phyloP scores from a whole-genome alignment of 2,797 vertebrate genomes.

The Poeciliopsis turneri region DNA sequence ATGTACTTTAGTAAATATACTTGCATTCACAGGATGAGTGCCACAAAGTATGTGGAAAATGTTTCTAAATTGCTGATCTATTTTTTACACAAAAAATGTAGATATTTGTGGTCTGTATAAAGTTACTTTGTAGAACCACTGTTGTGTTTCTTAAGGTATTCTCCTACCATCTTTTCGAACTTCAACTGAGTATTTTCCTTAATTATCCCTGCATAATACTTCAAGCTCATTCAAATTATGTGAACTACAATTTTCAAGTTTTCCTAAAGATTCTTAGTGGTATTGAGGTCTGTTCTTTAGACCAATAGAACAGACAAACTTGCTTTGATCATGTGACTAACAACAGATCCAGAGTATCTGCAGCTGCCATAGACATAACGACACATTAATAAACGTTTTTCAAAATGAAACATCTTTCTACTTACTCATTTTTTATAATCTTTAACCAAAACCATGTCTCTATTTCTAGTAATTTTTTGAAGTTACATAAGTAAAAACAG shows the following conservation, averaged over 20 bases:
- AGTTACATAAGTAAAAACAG: not conserved
- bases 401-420: slow-evolving; percentile 12
- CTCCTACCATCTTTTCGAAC: not conserved
- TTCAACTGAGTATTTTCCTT: not conserved
- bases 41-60: not conserved
- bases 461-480: not conserved
- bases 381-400: not conserved
- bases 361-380: not conserved
- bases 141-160: not conserved
- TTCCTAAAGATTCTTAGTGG: not conserved
- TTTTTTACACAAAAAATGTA: not conserved
- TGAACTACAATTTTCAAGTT: not conserved
- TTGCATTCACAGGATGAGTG: not conserved
- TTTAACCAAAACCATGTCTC: slow-evolving; percentile 4
- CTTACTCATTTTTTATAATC: slow-evolving; percentile 10
- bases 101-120: not conserved
- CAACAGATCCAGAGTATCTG: not conserved
- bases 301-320: not conserved
- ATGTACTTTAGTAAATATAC: not conserved
- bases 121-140: not conserved
- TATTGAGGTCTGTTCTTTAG: not conserved
- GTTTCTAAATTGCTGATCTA: not conserved
- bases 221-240: not conserved
- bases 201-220: not conserved
- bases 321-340: not conserved